Conservation (phyloP, 2,797 vertebrate genomes). For the Tinamus major region DNA sequence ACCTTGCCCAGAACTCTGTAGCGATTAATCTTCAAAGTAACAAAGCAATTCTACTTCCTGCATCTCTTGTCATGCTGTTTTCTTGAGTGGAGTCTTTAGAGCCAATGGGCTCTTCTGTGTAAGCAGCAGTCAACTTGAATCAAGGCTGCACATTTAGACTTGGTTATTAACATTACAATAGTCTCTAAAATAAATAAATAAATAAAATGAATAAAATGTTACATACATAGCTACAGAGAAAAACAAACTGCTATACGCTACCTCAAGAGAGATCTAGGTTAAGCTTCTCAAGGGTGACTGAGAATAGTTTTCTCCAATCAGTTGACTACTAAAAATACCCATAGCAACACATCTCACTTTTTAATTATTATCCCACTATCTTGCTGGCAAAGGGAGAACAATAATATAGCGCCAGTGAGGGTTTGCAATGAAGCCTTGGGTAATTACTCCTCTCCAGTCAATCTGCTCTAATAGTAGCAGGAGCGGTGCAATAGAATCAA, state of each 20-base stretch:
- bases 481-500: slow-evolving; percentile 44
- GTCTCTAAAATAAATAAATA: neutral
- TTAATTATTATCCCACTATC: slow-evolving; percentile 23
- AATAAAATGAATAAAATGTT: neutral
- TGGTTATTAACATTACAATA: neutral
- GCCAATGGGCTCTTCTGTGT: neutral
- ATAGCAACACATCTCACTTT: neutral
- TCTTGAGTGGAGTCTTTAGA: neutral
- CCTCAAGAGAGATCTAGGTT: neutral
- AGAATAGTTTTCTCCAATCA: neutral
- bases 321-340: neutral
- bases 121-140: neutral
- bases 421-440: slow-evolving; percentile 32
- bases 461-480: slow-evolving; percentile 44
- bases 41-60: neutral
- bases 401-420: neutral
- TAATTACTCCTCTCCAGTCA: slow-evolving; percentile 57
- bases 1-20: neutral
- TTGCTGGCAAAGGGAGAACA: slow-evolving; percentile 48
- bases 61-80: neutral
- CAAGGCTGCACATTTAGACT: neutral
- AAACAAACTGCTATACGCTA: neutral
- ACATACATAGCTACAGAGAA: neutral
- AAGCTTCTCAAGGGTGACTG: neutral
- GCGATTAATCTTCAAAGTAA: neutral